A percentile compares a stretch with the other conserved stretches of the same genome.
These are phyloP conservation scores for Dyspetes luteomarginatus DNA, from an alignment of 2,888 invertebrate genomes.

Conservation along the genomic window DNA sequence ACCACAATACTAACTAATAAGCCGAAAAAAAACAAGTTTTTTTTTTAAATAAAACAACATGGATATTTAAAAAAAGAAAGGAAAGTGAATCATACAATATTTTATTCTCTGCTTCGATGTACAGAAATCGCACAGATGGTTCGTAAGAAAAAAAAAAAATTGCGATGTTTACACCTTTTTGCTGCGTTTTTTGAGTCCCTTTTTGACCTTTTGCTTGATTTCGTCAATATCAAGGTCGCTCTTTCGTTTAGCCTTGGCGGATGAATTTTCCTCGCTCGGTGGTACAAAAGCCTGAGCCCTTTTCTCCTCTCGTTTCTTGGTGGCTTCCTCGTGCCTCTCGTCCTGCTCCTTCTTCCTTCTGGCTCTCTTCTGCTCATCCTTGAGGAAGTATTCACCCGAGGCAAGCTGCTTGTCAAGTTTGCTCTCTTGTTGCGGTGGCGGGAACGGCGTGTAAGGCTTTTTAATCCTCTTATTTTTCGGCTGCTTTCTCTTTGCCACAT, in stretches of 20 bases:
- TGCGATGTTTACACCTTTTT: slow-evolving; percentile 49
- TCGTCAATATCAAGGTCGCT: slow-evolving; percentile 87
- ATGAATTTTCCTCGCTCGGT: slow-evolving; percentile 87
- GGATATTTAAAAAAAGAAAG: slow-evolving; percentile 51
- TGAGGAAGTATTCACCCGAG: slow-evolving; percentile 98
- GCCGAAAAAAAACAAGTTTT: slow-evolving; percentile 52
- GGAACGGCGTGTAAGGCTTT: slow-evolving; percentile 98
- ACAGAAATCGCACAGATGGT: background rate
- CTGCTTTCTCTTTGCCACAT: slow-evolving; percentile 93
- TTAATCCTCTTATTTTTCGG: slow-evolving; percentile 95
- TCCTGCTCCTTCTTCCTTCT: slow-evolving; percentile 90
- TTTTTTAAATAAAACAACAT: slow-evolving; percentile 63
- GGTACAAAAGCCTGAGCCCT: slow-evolving; percentile 93
- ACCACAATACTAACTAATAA: slow-evolving; percentile 53
- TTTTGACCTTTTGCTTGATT: slow-evolving; percentile 91
- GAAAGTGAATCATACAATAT: background rate
- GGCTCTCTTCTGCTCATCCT: slow-evolving; percentile 90
- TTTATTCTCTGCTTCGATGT: background rate
- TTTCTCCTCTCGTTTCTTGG: slow-evolving; percentile 89
- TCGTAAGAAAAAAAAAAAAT: no score
- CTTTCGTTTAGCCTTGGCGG: slow-evolving; percentile 74
- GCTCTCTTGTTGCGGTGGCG: slow-evolving; percentile 96
- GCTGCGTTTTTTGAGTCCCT: slow-evolving; percentile 81
- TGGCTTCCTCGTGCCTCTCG: slow-evolving; percentile 90
- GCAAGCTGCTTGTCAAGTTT: slow-evolving; percentile 97